Base-by-base conservation (phyloP, 2,113 vertebrate species). In the Pollachius pollachius region DNA sequence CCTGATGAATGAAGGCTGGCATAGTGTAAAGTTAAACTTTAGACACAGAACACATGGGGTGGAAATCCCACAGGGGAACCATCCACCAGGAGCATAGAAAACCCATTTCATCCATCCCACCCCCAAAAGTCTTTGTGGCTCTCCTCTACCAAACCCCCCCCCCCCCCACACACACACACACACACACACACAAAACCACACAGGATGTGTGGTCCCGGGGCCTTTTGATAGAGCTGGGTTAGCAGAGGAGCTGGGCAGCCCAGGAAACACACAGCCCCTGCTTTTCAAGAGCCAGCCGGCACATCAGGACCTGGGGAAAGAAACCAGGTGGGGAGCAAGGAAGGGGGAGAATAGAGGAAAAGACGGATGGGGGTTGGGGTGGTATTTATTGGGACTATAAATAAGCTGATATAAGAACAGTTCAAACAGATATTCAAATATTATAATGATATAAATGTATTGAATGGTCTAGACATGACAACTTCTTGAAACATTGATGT, bases 231-330 rank as follows among this genome's bases (percentile, higher is more conserved):
- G 77, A 70, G 82, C 76, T 79, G 66, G 82, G 70, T 52, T 69
- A 41, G 73, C 64, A 52, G 72, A 75, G 69, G 30, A 34, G 30
- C 30, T 34, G 30, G 30, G 56, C 74, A 72, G 62, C 76, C 68
- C 76, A 62, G 1, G 4, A 70, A 59, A 87, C 62, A 65, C 84
- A 85, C 87, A 89, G 78, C 77, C 68, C 71, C 78, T 23, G 52
- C 77, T 78, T 89, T 88, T 90, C 81, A 85, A 82, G 83, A 81
- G 65, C 15, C 69, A 75, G 67, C 76, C 79, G 85, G 65, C 81
- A 84, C 84, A 82, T 88, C 76, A 66, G 74, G 76, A 75, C 65
- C 69, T 68, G 64, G 67, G 59, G 73, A 64, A 54, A 48, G 41
- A 48, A 48, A 9, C 41, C 41, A 48, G 41, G 41, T 48, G 41